phyloP scores from a whole-genome alignment of 2,797 vertebrate species.

The Mionectes olivaceus region DNA sequence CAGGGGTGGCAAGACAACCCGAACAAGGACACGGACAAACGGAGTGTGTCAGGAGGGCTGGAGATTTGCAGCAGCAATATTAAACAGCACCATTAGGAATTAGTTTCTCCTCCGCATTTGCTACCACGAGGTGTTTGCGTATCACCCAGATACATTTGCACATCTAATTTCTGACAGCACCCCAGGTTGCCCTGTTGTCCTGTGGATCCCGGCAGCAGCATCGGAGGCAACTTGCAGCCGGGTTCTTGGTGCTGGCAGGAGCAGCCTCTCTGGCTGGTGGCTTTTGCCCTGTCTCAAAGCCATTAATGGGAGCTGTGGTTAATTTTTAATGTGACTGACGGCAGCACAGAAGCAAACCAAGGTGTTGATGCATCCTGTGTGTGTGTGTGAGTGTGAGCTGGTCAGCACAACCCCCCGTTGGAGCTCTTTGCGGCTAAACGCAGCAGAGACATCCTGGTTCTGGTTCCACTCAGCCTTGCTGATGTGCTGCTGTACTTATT shows the following conservation, averaged over 20 bases:
- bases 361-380: not conserved
- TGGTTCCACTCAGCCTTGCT: not conserved
- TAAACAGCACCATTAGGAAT: not conserved
- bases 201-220: accelerated
- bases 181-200: not conserved
- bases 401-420: no score
- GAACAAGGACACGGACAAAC: not conserved
- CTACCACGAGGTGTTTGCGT: not conserved
- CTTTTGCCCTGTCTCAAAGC: not conserved
- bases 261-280: not conserved
- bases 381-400: not conserved
- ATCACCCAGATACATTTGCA: not conserved
- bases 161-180: not conserved
- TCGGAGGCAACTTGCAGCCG: accelerated
- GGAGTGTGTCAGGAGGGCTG: not conserved
- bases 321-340: not conserved
- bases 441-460: not conserved
- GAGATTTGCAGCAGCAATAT: not conserved
- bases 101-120: not conserved
- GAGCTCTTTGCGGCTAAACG: not conserved
- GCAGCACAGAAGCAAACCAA: not conserved
- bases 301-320: not conserved
- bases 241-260: not conserved
- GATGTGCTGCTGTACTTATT: not conserved
- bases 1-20: not conserved